Evolutionary conservation across 2,888 invertebrate species (phyloP).

Genomic region (Timandra comae): DNA sequence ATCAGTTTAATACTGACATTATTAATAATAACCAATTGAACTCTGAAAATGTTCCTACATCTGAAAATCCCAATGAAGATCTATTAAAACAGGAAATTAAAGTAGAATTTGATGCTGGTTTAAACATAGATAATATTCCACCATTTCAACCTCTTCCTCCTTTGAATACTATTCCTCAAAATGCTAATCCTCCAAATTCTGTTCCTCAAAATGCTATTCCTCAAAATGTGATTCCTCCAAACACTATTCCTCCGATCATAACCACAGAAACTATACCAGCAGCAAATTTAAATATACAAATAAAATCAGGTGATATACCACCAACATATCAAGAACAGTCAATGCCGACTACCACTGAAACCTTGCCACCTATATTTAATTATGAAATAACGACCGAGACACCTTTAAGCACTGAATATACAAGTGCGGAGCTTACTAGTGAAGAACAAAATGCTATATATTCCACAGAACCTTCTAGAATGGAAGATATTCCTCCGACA

Average conservation of each 20-base stretch:
- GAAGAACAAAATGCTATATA: conserved; percentile 14
- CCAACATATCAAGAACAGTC: conserved; percentile 12
- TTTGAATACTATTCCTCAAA: conserved; percentile 1
- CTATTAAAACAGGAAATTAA: no score
- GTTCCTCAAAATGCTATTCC: conserved; percentile 1
- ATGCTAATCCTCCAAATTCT: conserved; percentile 1
- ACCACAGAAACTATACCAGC: conserved; percentile 3
- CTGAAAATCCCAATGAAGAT: no score
- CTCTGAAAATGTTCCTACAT: no score
- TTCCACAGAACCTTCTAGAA: conserved; percentile 20
- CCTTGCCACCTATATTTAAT: conserved; percentile 22
- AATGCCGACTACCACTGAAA: conserved; percentile 21
- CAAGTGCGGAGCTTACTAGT: no score
- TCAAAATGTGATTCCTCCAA: background rate
- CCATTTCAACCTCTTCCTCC: conserved; percentile 15
- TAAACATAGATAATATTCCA: background rate
- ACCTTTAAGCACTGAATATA: conserved; percentile 6
- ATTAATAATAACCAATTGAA: no score
- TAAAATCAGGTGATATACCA: conserved; percentile 9
- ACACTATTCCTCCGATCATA: background rate
- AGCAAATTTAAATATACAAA: conserved; percentile 1
- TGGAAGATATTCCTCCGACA: no score
- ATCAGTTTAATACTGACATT: no score
- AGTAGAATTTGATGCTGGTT: no score
- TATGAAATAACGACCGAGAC: conserved; percentile 5